phyloP scores from a whole-genome alignment of 2,797 vertebrate species.

The Taenioides sp. region DNA sequence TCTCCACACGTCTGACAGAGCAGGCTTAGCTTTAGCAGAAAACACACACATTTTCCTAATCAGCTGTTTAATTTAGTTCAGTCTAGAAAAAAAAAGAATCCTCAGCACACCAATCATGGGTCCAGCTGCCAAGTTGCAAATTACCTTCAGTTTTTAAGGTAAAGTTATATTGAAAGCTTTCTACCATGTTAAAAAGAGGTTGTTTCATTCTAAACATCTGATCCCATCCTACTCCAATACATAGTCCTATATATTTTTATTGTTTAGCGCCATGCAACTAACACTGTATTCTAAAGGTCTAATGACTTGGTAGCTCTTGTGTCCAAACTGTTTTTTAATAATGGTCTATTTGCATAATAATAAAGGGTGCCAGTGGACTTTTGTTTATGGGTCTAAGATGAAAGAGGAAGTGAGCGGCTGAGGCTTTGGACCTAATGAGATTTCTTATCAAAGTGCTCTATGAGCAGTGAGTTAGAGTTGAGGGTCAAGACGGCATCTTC shows the following conservation, averaged over 20 bases:
- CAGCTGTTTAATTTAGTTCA: constrained; percentile 18
- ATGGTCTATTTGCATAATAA: constrained; percentile 72
- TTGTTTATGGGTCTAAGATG: constrained; percentile 70
- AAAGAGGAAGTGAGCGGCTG: constrained; percentile 51
- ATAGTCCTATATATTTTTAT: too few species aligned
- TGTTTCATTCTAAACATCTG: neutral
- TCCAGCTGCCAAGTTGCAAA: too few species aligned
- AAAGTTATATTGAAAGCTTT: neutral
- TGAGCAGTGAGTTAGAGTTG: constrained; percentile 35
- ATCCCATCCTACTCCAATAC: too few species aligned
- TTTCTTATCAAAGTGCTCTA: constrained; percentile 70
- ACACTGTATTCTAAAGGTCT: constrained; percentile 17
- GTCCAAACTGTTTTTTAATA: constrained; percentile 59
- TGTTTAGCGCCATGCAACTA: neutral
- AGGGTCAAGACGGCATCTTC: neutral
- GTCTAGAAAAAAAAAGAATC: neutral
- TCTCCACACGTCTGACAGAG: constrained; percentile 13
- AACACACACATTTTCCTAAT: constrained; percentile 10
- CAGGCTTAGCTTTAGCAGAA: constrained; percentile 21
- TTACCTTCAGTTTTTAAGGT: neutral
- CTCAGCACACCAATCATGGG: too few species aligned
- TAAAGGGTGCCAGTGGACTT: constrained; percentile 57
- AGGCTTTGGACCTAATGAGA: constrained; percentile 68
- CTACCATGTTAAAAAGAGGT: neutral
- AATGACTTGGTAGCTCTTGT: constrained; percentile 31